A percentile compares a stretch with the other conserved stretches of the same genome.
Evolutionary conservation across 2,113 vertebrate species (phyloP).

Genomic region (Sinocyclocheilus maitianheensis): DNA sequence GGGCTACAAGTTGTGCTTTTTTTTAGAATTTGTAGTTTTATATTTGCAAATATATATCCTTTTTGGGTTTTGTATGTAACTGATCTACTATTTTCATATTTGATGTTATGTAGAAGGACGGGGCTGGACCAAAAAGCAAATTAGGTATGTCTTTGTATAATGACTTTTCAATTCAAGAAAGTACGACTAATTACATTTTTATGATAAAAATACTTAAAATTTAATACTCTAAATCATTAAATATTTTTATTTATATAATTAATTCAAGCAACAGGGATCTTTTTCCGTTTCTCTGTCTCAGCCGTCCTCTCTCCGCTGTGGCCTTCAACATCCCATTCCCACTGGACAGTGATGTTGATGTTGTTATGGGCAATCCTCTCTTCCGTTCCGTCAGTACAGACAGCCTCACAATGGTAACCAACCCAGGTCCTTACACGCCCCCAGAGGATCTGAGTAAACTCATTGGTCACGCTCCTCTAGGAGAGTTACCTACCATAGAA

Average conservation of each 20-base stretch:
- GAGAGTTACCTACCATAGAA: conserved; percentile 86
- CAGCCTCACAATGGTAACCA: conserved; percentile 76
- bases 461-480: conserved; percentile 60
- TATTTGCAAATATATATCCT: conserved; percentile 66
- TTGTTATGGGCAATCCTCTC: conserved; percentile 91
- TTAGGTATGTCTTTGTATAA: conserved; percentile 75
- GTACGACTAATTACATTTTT: neutral
- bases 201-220: neutral
- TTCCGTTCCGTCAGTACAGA: conserved; percentile 86
- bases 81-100: neutral
- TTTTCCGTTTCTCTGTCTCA: conserved; percentile 59
- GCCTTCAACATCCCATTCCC: conserved; percentile 94
- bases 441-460: conserved; percentile 77
- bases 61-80: conserved; percentile 62
- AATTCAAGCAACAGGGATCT: neutral
- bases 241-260: neutral
- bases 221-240: neutral
- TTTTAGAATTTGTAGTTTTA: neutral
- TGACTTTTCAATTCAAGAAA: neutral
- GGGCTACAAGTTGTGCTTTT: neutral
- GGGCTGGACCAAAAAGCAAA: conserved; percentile 85
- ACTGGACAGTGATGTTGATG: conserved; percentile 93
- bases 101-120: conserved; percentile 72
- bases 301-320: conserved; percentile 87
- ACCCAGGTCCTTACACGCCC: conserved; percentile 67